Evolutionary conservation across 2,797 vertebrate species (phyloP), one percentile per base, ranked within the genome.

Genomic region (Urocyon cinereoargenteus): DNA sequence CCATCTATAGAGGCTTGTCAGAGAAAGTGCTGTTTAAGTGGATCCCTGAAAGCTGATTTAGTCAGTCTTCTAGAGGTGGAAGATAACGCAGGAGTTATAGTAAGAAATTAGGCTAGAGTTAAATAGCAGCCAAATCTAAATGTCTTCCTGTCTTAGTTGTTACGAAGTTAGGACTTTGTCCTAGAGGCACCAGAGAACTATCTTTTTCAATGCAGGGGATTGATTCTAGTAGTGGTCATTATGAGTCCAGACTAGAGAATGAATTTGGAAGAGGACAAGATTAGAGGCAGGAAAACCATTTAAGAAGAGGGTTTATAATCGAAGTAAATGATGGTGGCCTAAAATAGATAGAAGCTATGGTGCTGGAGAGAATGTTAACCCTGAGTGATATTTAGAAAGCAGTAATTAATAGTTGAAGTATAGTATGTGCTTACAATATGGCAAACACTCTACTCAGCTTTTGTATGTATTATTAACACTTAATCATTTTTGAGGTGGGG

Each of bases 231-330:
- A 83, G 72, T 91, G 24, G n/a, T 34, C 36, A 51, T 90, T 84
- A 34, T 91, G 26, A 61, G 24, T 91, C 84, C 45, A 73, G 62
- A 97, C 28, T 78, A 86, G 40, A 75, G 8, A 78, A 61, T 87
- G 28, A 90, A 86, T 55, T 75, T 79, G 55, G 61, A 78, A 59
- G 66, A 75, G 6, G 34, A 72, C 45, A 53, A 36, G 77, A 77
- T 83, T 70, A 82, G 82, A 68, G 73, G 16, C 21, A 79, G 62
- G 70, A 55, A 53, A 96, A 62, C 16, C 51, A 53, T 40, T 77
- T 91, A 61, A 92, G 78, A 91, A 70, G 78, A 88, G 22, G 19
- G 62, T 64, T 94, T 88, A 88, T 91, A 77, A 84, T 77, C 45
- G 61, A 78, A 11, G 11, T 86, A 62, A 84, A 85, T 72, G 85